Percentiles rank a stretch among this genome's conserved stretches.
Conservation (phyloP, 2,797 vertebrate genomes). For the Paguma larvata region DNA sequence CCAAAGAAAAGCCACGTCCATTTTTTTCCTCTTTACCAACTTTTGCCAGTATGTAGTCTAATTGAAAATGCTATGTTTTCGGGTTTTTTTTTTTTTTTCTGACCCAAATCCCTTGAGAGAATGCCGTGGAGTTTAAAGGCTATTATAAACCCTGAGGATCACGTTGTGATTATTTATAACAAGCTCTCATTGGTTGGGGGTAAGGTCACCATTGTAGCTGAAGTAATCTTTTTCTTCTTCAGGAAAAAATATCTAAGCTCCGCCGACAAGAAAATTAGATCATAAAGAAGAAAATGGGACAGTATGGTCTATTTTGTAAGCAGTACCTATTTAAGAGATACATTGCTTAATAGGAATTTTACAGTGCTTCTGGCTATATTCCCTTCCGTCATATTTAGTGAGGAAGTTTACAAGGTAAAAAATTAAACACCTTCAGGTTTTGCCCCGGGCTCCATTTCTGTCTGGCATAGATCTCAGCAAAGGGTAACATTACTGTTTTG, state of each 20-base stretch:
- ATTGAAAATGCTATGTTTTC: constrained; percentile 28
- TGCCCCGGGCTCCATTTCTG: constrained; percentile 50
- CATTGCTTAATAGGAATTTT: constrained; percentile 54
- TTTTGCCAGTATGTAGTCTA: constrained; percentile 9
- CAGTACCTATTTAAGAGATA: constrained; percentile 59
- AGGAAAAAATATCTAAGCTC: background rate
- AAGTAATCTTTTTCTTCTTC: constrained; percentile 38
- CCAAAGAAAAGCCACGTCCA: background rate
- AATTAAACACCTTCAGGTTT: constrained; percentile 64
- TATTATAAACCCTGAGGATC: constrained; percentile 26
- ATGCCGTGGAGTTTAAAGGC: constrained; percentile 55
- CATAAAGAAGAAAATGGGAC: constrained; percentile 65
- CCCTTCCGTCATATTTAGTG: constrained; percentile 54
- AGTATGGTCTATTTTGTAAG: constrained; percentile 61
- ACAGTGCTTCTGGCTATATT: background rate
- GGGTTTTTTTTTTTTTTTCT: background rate
- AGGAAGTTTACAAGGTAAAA: constrained; percentile 65
- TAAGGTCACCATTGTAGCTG: background rate
- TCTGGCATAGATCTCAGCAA: constrained; percentile 49
- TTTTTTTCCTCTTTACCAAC: constrained; percentile 11
- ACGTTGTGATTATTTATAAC: constrained; percentile 54
- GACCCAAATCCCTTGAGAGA: constrained; percentile 55
- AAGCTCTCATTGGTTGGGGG: background rate
- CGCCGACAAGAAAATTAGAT: constrained; percentile 63
- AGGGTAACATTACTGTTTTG: constrained; percentile 44